Evolutionary conservation across 2,888 invertebrate genomes (phyloP), one percentile per base, ranked within the genome.

Genomic region (Suillia variegata): DNA sequence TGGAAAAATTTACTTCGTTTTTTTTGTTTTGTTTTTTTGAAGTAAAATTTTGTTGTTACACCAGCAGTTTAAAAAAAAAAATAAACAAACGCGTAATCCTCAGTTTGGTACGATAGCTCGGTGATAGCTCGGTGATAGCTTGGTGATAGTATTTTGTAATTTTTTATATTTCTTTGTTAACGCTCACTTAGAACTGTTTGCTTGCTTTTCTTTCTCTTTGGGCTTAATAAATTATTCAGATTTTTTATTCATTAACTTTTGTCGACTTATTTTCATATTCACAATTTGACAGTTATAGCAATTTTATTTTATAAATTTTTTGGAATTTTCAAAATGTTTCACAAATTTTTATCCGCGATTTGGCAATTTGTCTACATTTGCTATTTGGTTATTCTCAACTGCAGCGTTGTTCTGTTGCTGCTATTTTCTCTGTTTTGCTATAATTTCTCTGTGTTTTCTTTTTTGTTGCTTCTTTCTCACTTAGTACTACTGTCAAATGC

Each of bases 11-110:
- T 53, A 54, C n/a, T 22, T 22, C 22, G 55, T 56, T 58, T 62
- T 62, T 61, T 60, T 49, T 60, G 58, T 63, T 60, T 61, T n/a
- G n/a, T n/a, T 49, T 61, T 26, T 31, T 22, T 58, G 58, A 65
- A 61, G 38, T 56, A 49, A 58, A 62, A 64, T 65, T 53, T 62
- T 57, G 51, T 21, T 22, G 49, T 62, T n/a, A 55, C 72, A 64
- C 63, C 33, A 61, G 58, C 63, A 62, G 56, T 53, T 55, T 2
- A 15, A 18, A 42, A 48, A 26, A 15, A 21, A n/a, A n/a, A n/a
- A n/a, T n/a, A n/a, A n/a, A n/a, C n/a, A n/a, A 22, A 22, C 60
- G 56, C 52, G 60, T 60, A 60, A 60, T 60, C 60, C 60, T 54
- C 48, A 54, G 47, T 54, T 54, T 54, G 54, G 15, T 47, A 26